Percentiles rank a stretch among this genome's conserved stretches.
These are phyloP conservation scores for Brachyptera putata DNA, from an alignment of 2,888 invertebrate species.

Conservation along the genomic window DNA sequence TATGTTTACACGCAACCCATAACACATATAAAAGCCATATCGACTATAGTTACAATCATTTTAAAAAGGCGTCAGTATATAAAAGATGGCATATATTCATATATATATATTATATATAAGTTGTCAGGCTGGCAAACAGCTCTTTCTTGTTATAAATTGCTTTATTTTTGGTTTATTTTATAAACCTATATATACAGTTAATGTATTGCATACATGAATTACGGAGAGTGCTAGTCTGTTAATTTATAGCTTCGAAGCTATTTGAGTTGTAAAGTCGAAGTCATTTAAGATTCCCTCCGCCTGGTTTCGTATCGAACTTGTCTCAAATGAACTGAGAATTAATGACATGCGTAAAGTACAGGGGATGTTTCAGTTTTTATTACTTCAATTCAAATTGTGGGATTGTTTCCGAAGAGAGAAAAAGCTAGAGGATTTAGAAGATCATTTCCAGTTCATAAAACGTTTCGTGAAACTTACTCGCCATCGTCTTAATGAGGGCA, in stretches of 20 bases:
- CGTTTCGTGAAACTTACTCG: constrained; percentile 6
- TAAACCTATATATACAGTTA: neutral
- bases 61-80: constrained; percentile 14
- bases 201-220: constrained; percentile 11
- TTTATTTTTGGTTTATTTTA: neutral
- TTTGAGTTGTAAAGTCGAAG: neutral
- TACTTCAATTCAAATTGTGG: too few species aligned
- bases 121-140: too few species aligned
- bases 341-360: too few species aligned
- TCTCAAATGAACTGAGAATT: too few species aligned
- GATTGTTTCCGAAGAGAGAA: too few species aligned
- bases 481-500: constrained; percentile 7
- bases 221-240: neutral
- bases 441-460: constrained; percentile 21
- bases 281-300: neutral
- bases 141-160: neutral
- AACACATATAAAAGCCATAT: neutral
- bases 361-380: too few species aligned
- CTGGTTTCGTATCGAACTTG: neutral
- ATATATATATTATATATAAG: neutral
- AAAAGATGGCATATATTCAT: neutral
- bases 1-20: constrained; percentile 9
- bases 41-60: constrained; percentile 14
- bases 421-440: constrained; percentile 1
- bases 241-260: neutral